phyloP scores from a whole-genome alignment of 1,140 invertebrate genomes.

The Sycobia sp. region DNA sequence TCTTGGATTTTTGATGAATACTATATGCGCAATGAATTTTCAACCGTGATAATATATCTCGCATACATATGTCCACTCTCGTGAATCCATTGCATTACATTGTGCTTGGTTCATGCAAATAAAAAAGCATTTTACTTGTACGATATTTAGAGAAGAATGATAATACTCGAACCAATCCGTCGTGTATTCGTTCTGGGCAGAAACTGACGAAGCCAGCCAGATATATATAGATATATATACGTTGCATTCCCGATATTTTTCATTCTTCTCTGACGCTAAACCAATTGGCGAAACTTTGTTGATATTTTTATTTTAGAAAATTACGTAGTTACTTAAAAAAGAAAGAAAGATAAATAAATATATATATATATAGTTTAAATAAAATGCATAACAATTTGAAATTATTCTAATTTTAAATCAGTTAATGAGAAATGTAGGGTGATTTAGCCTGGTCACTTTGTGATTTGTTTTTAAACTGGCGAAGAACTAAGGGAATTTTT shows the following conservation, averaged over 20 bases:
- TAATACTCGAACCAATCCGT: conserved; percentile 20
- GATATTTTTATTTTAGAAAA: conserved; percentile 6
- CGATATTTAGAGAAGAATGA: not conserved
- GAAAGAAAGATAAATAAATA: not conserved
- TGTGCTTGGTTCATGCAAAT: not conserved
- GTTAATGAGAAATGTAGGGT: conserved; percentile 1
- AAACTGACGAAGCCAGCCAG: not conserved
- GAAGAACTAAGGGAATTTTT: not conserved
- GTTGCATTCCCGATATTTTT: conserved; percentile 16
- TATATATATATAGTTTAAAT: not conserved
- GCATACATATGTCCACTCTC: not conserved
- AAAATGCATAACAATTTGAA: not conserved
- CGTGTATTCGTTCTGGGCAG: conserved; percentile 11
- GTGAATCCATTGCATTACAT: not conserved
- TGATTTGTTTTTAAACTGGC: conserved; percentile 1
- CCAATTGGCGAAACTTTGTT: conserved; percentile 2
- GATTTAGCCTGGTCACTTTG: conserved; percentile 3
- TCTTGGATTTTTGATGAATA: conserved; percentile 41
- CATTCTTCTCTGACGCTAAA: conserved; percentile 6
- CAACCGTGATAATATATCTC: not conserved
- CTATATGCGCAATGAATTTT: not conserved
- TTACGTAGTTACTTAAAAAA: conserved; percentile 9
- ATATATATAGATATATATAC: conserved; percentile 8
- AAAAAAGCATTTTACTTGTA: conserved; percentile 11
- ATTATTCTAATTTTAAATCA: conserved; percentile 11